phyloP scores from a whole-genome alignment of 2,888 invertebrate species.

The Julus scandinavius region DNA sequence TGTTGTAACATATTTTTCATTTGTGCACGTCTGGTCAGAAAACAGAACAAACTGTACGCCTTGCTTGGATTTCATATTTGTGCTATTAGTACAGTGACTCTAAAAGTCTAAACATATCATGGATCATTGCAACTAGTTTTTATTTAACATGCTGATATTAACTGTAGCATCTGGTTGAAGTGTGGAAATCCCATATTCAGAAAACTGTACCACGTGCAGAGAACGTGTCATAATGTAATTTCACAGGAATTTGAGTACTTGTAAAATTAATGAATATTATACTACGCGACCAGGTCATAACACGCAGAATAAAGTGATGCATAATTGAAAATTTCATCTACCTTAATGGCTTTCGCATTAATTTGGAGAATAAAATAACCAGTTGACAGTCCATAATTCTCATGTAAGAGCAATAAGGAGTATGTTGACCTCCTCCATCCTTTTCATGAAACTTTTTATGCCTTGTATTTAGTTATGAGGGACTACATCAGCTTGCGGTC shows the following conservation, averaged over 20 bases:
- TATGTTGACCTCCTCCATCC: not conserved
- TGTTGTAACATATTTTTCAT: too few relatives aligned
- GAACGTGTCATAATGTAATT: not conserved
- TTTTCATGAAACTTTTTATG: not conserved
- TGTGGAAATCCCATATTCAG: too few relatives aligned
- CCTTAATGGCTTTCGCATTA: not conserved
- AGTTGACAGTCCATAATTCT: constrained; percentile 5
- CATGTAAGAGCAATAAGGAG: constrained; percentile 8
- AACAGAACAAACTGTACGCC: too few relatives aligned
- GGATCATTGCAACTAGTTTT: too few relatives aligned
- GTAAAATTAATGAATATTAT: constrained; percentile 16
- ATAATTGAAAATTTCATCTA: not conserved
- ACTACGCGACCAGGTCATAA: not conserved
- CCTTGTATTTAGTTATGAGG: not conserved
- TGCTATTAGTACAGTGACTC: too few relatives aligned
- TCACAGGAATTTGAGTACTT: not conserved
- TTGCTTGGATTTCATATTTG: too few relatives aligned
- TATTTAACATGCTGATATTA: too few relatives aligned
- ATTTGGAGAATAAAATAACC: not conserved
- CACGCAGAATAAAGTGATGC: too few relatives aligned
- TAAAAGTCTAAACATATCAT: too few relatives aligned
- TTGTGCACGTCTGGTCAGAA: not conserved
- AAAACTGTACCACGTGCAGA: not conserved
- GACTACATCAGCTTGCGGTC: not conserved
- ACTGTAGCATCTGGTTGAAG: not conserved